Conservation (phyloP, 30 jellyfish, hydroid and myxozoan species). For the Hydra vulgaris region DNA sequence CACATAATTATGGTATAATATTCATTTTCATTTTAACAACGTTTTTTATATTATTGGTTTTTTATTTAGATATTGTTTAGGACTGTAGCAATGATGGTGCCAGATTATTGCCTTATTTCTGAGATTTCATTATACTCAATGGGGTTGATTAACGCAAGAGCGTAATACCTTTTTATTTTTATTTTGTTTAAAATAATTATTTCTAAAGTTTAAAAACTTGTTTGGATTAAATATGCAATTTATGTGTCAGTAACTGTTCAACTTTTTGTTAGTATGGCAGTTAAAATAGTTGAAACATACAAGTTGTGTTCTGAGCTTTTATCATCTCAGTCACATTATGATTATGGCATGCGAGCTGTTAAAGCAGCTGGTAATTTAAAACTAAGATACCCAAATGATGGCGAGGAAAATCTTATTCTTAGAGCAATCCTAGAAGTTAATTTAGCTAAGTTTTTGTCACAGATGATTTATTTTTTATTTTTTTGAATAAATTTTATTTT, state of each 20-base stretch:
- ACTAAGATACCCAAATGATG: slow-evolving; percentile 58
- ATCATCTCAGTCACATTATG: slow-evolving; percentile 89
- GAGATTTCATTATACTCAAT: slow-evolving; percentile 77
- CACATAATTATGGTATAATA: too few species aligned
- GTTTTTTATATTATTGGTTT: background rate
- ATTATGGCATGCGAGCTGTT: slow-evolving; percentile 94
- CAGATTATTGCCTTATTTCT: slow-evolving; percentile 77
- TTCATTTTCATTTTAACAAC: too few species aligned
- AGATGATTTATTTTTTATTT: too few species aligned
- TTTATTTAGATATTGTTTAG: slow-evolving; percentile 58
- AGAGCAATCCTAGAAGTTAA: slow-evolving; percentile 86
- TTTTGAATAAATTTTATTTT: too few species aligned
- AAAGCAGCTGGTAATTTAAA: slow-evolving; percentile 87
- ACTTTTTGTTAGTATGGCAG: slow-evolving; percentile 53
- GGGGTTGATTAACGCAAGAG: slow-evolving; percentile 84
- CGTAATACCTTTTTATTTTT: slow-evolving; percentile 22
- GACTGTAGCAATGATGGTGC: slow-evolving; percentile 97
- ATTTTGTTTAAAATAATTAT: too few species aligned
- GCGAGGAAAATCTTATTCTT: slow-evolving; percentile 64
- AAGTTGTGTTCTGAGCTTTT: slow-evolving; percentile 82
- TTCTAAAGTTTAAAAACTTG: background rate
- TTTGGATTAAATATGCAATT: too few species aligned
- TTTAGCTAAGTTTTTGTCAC: slow-evolving; percentile 83
- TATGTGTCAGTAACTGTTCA: background rate
- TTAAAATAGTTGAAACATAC: slow-evolving; percentile 81